Evolutionary conservation across 1,140 invertebrate genomes (phyloP).

Genomic region (Trichonephila clavipes): DNA sequence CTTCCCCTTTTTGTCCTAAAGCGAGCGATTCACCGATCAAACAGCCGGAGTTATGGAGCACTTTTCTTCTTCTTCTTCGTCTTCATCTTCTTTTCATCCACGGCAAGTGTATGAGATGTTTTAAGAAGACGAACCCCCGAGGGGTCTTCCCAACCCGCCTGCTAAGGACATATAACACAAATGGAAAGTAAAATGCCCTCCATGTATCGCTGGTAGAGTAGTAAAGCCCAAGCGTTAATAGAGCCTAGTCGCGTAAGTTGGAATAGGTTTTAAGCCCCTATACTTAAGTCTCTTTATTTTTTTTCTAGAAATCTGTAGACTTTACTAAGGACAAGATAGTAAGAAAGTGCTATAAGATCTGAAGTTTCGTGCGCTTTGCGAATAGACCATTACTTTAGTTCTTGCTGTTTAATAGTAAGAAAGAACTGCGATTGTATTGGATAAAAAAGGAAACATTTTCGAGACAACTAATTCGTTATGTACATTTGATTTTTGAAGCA

Average conservation of each 20-base stretch:
- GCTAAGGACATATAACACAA: background rate
- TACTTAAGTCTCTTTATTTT: background rate
- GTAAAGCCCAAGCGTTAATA: background rate
- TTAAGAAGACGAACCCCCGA: slow-evolving; percentile 33
- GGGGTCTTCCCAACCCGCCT: background rate
- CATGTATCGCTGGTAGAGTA: background rate
- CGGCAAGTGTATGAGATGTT: slow-evolving; percentile 36
- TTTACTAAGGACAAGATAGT: background rate
- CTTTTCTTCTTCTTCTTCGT: slow-evolving; percentile 29
- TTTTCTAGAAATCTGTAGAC: background rate
- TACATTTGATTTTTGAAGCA: no score
- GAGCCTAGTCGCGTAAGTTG: background rate
- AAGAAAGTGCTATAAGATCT: no score
- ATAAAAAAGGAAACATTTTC: no score
- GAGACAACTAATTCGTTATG: no score
- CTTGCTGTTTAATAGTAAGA: no score
- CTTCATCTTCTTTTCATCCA: background rate
- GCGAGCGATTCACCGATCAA: slow-evolving; percentile 26
- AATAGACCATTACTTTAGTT: no score
- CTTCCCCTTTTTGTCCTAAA: slow-evolving; percentile 34
- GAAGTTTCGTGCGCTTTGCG: no score
- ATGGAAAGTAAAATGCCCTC: slow-evolving; percentile 11
- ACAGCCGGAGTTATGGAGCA: slow-evolving; percentile 39
- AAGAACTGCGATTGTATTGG: no score
- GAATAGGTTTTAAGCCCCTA: slow-evolving; percentile 5